These are phyloP conservation scores for Gymnoscopelus braueri DNA, from an alignment of 2,797 vertebrate species.

Conservation along the genomic window DNA sequence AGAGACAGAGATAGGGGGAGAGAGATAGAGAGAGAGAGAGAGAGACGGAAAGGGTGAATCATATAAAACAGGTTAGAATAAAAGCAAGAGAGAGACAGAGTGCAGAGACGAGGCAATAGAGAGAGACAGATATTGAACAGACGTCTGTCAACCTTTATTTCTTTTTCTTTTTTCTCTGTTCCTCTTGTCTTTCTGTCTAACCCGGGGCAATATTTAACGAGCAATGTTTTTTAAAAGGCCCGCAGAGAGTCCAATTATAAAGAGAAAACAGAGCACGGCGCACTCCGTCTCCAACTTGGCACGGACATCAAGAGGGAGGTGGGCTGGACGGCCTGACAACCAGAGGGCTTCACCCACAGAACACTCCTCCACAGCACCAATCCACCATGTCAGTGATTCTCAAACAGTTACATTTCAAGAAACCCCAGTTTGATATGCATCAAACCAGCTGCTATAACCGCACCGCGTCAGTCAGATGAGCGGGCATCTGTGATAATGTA, in stretches of 20 bases:
- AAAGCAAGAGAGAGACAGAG: no score
- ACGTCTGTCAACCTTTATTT: constrained; percentile 38
- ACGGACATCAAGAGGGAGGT: constrained; percentile 51
- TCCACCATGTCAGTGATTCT: no score
- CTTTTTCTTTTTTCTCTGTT: constrained; percentile 1
- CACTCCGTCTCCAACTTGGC: constrained; percentile 54
- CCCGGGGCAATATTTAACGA: constrained; percentile 57
- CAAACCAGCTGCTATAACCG: no score
- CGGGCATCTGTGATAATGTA: no score
- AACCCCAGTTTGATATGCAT: no score
- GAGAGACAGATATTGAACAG: no score
- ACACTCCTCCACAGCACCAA: no score
- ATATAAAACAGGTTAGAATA: no score
- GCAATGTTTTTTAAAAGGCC: constrained; percentile 54
- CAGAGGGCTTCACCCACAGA: constrained; percentile 34
- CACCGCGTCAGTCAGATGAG: no score
- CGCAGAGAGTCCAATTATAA: constrained; percentile 47
- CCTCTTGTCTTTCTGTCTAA: neutral
- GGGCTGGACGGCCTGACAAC: constrained; percentile 34
- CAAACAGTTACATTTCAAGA: no score
- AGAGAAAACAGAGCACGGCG: constrained; percentile 10
- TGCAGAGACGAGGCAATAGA: no score
- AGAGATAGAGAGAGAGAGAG: neutral
- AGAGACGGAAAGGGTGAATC: no score
- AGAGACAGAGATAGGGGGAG: constrained; percentile 48